A percentile compares a stretch with the other conserved stretches of the same genome.
phyloP scores from a whole-genome alignment of 2,888 invertebrate genomes.

The Sarcophaga subvicina region DNA sequence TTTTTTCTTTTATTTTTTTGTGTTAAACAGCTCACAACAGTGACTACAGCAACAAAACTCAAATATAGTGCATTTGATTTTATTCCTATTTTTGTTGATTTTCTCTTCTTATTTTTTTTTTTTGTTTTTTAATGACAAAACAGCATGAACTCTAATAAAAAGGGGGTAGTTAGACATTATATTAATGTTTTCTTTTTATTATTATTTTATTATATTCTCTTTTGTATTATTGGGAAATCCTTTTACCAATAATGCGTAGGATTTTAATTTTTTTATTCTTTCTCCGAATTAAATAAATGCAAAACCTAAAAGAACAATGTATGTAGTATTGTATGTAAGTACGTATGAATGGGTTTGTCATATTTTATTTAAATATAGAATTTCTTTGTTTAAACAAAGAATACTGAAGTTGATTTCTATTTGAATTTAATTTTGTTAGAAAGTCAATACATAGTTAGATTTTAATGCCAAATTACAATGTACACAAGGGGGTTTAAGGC shows the following conservation, averaged over 20 bases:
- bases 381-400: too few relatives aligned
- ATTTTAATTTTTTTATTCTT: not conserved
- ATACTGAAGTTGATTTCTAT: too few relatives aligned
- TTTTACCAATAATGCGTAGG: not conserved
- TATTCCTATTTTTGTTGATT: not conserved
- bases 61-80: conserved; percentile 45
- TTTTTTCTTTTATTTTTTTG: conserved; percentile 16
- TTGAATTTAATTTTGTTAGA: too few relatives aligned
- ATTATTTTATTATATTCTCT: not conserved
- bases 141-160: conserved; percentile 1
- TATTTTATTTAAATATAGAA: too few relatives aligned
- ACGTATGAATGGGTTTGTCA: too few relatives aligned
- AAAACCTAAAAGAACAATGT: too few relatives aligned
- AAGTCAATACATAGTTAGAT: not conserved
- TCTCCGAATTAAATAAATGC: not conserved
- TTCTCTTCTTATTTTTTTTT: conserved; percentile 19
- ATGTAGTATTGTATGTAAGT: too few relatives aligned
- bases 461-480: not conserved
- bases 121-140: conserved; percentile 33
- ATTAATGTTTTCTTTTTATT: not conserved
- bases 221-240: not conserved
- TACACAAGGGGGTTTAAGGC: not conserved
- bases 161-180: conserved; percentile 1
- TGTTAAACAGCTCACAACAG: conserved; percentile 7
- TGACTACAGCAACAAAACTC: conserved; percentile 36